These are phyloP conservation scores for Bradypus variegatus DNA, from an alignment of 2,797 vertebrate species.

Conservation along the genomic window DNA sequence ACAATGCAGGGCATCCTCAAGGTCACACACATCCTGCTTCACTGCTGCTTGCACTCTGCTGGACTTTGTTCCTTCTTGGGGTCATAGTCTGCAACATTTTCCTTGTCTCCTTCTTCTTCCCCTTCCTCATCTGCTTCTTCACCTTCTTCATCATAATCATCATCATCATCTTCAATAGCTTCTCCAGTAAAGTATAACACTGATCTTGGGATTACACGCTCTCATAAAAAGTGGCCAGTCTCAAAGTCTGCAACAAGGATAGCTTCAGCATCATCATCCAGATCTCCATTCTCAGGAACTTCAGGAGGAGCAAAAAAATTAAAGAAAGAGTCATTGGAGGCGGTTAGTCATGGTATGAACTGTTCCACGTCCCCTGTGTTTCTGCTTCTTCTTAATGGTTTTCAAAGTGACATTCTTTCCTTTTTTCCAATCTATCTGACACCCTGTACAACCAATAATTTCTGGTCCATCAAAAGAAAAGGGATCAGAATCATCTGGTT, in stretches of 20 bases:
- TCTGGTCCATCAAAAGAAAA: slow-evolving; percentile 99
- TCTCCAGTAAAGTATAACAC: slow-evolving; percentile 99
- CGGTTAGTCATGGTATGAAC: slow-evolving; percentile 97
- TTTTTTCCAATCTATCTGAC: slow-evolving; percentile 97
- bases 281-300: neutral
- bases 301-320: slow-evolving; percentile 98
- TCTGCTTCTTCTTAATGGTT: slow-evolving; percentile 99
- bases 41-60: slow-evolving; percentile 99
- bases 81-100: slow-evolving; percentile 97
- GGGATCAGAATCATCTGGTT: slow-evolving; percentile 93
- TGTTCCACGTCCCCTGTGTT: slow-evolving; percentile 98
- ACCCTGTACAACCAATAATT: slow-evolving; percentile 97
- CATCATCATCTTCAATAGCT: slow-evolving; percentile 98
- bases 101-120: slow-evolving; percentile 97
- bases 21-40: slow-evolving; percentile 86
- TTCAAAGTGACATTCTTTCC: slow-evolving; percentile 98
- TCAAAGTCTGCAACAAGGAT: slow-evolving; percentile 96
- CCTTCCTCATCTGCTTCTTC: slow-evolving; percentile 99
- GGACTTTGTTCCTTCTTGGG: slow-evolving; percentile 97
- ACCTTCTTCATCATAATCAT: slow-evolving; percentile 98
- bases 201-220: slow-evolving; percentile 93
- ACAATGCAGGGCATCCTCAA: slow-evolving; percentile 96
- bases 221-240: slow-evolving; percentile 96
- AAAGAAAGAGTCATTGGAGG: slow-evolving; percentile 98
- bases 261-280: slow-evolving; percentile 91